A percentile compares a stretch with the other conserved stretches of the same genome.
Evolutionary conservation across 92 coral and sea anemone species (phyloP).

Genomic region (Paramuricea clavata): DNA sequence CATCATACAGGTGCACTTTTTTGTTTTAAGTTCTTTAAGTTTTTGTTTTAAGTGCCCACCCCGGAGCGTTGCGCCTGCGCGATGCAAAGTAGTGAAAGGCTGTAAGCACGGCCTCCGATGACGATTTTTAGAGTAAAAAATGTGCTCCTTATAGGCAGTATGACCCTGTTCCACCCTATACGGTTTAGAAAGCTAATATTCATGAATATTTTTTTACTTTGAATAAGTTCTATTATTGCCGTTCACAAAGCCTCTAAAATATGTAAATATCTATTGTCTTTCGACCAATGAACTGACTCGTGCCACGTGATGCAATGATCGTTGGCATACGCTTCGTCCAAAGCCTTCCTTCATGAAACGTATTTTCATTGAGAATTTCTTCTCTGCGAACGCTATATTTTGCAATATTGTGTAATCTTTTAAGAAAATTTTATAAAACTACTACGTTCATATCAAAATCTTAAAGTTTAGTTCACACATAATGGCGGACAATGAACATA

Average conservation of each 20-base stretch:
- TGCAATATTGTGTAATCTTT: not conserved
- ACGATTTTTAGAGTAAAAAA: no score
- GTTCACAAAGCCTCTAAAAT: not conserved
- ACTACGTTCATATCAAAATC: not conserved
- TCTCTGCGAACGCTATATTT: not conserved
- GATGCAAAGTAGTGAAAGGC: no score
- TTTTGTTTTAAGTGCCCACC: no score
- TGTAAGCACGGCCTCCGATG: no score
- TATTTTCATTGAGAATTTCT: slow-evolving; percentile 3
- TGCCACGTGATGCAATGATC: slow-evolving; percentile 43
- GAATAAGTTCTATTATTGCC: not conserved
- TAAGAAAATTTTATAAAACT: not conserved
- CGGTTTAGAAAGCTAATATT: not conserved
- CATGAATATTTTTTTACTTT: not conserved
- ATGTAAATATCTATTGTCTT: slow-evolving; percentile 29
- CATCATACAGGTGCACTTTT: no score
- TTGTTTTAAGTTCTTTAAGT: no score
- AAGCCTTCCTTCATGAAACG: not conserved
- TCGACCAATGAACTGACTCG: slow-evolving; percentile 37
- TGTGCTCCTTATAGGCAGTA: no score
- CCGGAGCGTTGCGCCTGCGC: no score
- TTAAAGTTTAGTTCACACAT: not conserved
- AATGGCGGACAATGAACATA: slow-evolving; percentile 25
- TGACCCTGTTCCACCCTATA: not conserved
- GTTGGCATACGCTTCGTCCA: slow-evolving; percentile 29